Evolutionary conservation across 2,888 invertebrate genomes (phyloP).

Genomic region (Leptothorax acervorum): DNA sequence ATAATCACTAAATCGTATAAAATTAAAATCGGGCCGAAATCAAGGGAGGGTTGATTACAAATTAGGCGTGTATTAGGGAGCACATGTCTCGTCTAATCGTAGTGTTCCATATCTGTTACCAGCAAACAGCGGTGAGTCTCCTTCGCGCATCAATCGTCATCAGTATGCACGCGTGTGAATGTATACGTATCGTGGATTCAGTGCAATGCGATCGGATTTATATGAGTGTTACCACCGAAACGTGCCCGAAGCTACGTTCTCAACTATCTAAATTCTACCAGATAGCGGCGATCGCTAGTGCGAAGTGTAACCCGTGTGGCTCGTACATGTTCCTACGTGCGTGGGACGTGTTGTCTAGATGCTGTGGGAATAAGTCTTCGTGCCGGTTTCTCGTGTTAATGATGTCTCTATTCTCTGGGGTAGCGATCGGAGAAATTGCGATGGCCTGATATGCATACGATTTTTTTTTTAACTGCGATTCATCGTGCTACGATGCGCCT

Average conservation of each 20-base stretch:
- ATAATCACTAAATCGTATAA: neutral
- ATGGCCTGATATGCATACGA: conserved; percentile 49
- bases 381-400: neutral
- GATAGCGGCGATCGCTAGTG: conserved; percentile 35
- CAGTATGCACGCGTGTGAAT: conserved; percentile 28
- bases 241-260: conserved; percentile 22
- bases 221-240: conserved; percentile 41
- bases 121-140: conserved; percentile 18
- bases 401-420: neutral
- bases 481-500: conserved; percentile 38
- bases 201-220: conserved; percentile 31
- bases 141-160: conserved; percentile 40
- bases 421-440: conserved; percentile 24
- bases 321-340: conserved; percentile 32
- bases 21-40: neutral
- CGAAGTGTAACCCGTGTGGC: neutral
- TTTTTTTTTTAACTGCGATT: conserved; percentile 38
- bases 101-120: neutral
- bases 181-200: conserved; percentile 19
- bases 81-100: conserved; percentile 13
- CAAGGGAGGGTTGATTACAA: neutral
- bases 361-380: conserved; percentile 22
- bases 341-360: conserved; percentile 17
- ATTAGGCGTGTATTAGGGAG: conserved; percentile 8
- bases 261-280: conserved; percentile 51